These are phyloP conservation scores for Neofelis nebulosa DNA, from an alignment of 2,113 vertebrate genomes.

Conservation along the genomic window DNA sequence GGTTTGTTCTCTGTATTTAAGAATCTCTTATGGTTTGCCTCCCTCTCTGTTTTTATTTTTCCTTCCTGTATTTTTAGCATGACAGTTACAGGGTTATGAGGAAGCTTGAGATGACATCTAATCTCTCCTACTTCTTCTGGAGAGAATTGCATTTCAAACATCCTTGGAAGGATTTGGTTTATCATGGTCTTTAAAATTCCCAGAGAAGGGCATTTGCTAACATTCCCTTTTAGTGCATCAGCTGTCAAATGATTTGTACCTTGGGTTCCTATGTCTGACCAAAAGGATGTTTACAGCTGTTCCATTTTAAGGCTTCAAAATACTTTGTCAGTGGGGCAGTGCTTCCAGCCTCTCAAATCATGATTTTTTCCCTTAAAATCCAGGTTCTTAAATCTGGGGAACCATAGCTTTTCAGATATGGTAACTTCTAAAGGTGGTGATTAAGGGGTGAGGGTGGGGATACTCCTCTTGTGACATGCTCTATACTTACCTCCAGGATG, in stretches of 20 bases:
- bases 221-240: background rate
- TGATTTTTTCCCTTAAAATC: background rate
- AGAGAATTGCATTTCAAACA: background rate
- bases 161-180: conserved; percentile 39
- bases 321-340: conserved; percentile 29
- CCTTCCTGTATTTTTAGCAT: background rate
- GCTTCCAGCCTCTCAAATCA: background rate
- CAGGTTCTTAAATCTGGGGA: background rate
- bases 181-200: background rate
- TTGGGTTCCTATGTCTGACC: conserved; percentile 19
- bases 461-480: background rate
- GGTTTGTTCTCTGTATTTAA: too few species aligned
- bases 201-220: conserved; percentile 1
- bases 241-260: conserved; percentile 32
- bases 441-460: background rate
- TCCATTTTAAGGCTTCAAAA: conserved; percentile 45
- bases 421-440: background rate
- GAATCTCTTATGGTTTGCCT: too few species aligned
- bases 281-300: conserved; percentile 38
- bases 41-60: too few species aligned
- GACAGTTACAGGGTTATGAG: background rate
- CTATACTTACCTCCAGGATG: background rate
- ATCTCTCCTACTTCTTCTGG: background rate
- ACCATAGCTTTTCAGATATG: background rate
- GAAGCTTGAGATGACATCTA: background rate